These are phyloP conservation scores for Haliclystus octoradiatus DNA, from an alignment of 30 jellyfish, hydroid and myxozoan species.

Conservation along the genomic window DNA sequence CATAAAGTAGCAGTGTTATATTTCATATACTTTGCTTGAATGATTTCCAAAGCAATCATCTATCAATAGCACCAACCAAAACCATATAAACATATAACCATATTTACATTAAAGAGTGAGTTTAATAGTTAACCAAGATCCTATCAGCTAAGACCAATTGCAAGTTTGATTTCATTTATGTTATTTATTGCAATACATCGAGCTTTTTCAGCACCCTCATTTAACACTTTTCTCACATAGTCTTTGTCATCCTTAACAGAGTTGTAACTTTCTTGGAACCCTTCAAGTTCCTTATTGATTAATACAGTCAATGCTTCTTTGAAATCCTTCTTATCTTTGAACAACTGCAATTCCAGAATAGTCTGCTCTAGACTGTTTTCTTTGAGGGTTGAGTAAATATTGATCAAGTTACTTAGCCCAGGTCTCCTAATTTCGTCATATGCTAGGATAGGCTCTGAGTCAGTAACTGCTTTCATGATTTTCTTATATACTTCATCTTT, in stretches of 20 bases:
- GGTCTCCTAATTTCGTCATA: constrained; percentile 52
- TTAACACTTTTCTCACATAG: constrained; percentile 30
- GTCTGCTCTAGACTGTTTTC: constrained; percentile 13
- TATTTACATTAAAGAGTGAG: background rate
- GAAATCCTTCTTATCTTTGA: constrained; percentile 13
- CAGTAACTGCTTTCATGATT: constrained; percentile 74
- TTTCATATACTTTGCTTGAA: too few species aligned
- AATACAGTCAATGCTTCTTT: constrained; percentile 49
- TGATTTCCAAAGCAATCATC: background rate
- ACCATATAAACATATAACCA: background rate
- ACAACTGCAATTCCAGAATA: constrained; percentile 14
- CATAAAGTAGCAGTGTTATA: too few species aligned
- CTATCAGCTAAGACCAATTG: constrained; percentile 35
- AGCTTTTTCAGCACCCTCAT: constrained; percentile 48
- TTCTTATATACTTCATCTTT: constrained; percentile 31
- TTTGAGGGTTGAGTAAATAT: constrained; percentile 26
- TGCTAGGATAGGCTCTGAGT: constrained; percentile 40
- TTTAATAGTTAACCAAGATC: background rate
- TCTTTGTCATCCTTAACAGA: constrained; percentile 19
- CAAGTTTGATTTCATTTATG: constrained; percentile 31
- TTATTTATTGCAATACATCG: constrained; percentile 35
- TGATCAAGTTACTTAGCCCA: constrained; percentile 61
- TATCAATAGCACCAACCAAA: background rate
- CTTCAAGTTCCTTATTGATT: constrained; percentile 23
- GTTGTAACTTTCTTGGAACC: constrained; percentile 27